phyloP scores from a whole-genome alignment of 2,888 invertebrate species.

The Thereva nobilitata region DNA sequence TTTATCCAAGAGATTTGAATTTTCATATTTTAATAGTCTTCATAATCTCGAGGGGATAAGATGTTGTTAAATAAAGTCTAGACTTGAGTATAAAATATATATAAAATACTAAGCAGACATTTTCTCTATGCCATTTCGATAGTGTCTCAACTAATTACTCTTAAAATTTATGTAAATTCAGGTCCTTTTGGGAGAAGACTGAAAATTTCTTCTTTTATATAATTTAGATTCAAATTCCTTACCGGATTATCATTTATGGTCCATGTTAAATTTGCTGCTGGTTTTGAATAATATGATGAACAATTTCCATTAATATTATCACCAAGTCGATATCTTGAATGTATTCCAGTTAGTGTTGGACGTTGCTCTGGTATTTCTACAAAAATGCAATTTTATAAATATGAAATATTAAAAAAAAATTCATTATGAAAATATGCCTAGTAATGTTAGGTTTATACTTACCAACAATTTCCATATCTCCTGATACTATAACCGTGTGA shows the following conservation, averaged over 20 bases:
- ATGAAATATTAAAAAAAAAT: neutral
- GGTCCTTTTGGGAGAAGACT: no score
- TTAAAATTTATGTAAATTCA: neutral
- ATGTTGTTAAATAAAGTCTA: no score
- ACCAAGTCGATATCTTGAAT: conserved; percentile 61
- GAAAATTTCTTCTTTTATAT: no score
- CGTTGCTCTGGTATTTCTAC: conserved; percentile 61
- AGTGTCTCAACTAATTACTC: neutral
- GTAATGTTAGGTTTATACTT: conserved; percentile 41
- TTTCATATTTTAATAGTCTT: no score
- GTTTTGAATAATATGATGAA: conserved; percentile 62
- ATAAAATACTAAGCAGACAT: no score
- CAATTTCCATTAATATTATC: conserved; percentile 63
- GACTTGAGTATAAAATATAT: no score
- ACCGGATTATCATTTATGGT: conserved; percentile 61
- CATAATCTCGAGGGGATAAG: no score
- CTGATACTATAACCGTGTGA: conserved; percentile 54
- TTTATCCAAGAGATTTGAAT: no score
- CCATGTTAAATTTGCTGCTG: conserved; percentile 65
- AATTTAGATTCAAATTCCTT: conserved; percentile 46
- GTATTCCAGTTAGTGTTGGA: conserved; percentile 62
- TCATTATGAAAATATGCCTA: neutral
- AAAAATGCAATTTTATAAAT: no score
- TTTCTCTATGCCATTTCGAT: no score
- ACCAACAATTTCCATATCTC: conserved; percentile 58